Conservation (phyloP, 2,888 invertebrate species). For the Leptinotarsa juncta region DNA sequence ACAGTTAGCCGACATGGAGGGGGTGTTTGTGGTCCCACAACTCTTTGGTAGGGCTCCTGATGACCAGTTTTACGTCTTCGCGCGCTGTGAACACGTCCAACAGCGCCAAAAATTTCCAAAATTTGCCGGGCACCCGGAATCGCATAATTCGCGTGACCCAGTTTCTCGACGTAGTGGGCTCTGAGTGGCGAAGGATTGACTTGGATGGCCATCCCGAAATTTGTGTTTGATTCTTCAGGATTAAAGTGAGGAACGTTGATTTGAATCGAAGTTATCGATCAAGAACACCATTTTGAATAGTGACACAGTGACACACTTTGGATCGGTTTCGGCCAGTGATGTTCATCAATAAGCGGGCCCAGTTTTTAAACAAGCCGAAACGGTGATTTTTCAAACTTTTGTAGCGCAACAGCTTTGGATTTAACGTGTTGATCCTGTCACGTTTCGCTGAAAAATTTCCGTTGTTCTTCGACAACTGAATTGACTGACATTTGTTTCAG, state of each 20-base stretch:
- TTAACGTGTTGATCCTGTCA: background rate
- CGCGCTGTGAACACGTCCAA: conserved; percentile 55
- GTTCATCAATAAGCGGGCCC: conserved; percentile 55
- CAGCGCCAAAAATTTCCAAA: conserved; percentile 30
- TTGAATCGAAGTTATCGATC: background rate
- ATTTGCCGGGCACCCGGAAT: conserved; percentile 16
- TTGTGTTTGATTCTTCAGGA: background rate
- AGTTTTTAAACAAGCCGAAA: conserved; percentile 53
- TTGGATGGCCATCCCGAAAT: conserved; percentile 2
- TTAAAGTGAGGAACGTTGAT: conserved; percentile 2
- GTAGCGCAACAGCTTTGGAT: background rate
- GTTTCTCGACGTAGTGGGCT: conserved; percentile 29
- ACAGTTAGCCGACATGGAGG: conserved; percentile 60
- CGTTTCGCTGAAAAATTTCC: conserved; percentile 29
- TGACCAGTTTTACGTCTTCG: conserved; percentile 62
- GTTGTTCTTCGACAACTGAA: conserved; percentile 8
- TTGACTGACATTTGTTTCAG: conserved; percentile 24
- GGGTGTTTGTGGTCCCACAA: conserved; percentile 51
- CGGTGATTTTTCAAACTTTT: conserved; percentile 47
- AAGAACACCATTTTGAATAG: conserved; percentile 35
- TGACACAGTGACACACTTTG: conserved; percentile 61
- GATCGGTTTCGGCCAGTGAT: conserved; percentile 47
- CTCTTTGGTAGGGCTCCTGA: conserved; percentile 60
- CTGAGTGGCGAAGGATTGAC: background rate
- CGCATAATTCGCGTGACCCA: conserved; percentile 20